Evolutionary conservation across 1,140 invertebrate genomes (phyloP), one percentile per base, ranked within the genome.

Genomic region (Adoxophyes honmai): DNA sequence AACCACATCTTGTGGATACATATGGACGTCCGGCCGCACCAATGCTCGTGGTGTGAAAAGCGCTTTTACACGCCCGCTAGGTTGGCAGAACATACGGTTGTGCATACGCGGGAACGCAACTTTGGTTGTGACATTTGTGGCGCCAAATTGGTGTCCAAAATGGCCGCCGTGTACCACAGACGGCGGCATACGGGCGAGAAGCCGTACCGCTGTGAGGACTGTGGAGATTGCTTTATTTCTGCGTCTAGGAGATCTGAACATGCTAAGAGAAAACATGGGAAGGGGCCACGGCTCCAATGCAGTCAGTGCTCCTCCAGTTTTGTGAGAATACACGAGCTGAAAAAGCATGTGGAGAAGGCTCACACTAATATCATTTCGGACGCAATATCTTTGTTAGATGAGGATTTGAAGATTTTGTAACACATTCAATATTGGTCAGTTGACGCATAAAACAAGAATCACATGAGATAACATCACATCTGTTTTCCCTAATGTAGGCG

Each of bases 171-270:
- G 1, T 83, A 89, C 55, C 88, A 90, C 55, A 79, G 80, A 57
- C 69, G 88, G 34, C 52, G 86, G 15, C 93, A 97, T 68, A 97
- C 95, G 0, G 96, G 94, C 0, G 94, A 95, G 63, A 93, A 93
- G 66, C 94, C 94, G 0, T 95, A 93, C 58, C 91, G 92, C 0
- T 96, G 95, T 71, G 90, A 92, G 55, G 91, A 93, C 35, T 94
- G 93, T 68, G 92, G 93, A 0, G 91, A 91, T 56, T 66, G 67
- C n/a, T 90, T 90, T 55, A 75, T 89, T n/a, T 89, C 88, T 0
- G 72, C 82, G 5, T 88, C 86, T 0, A 55, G 88, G 0, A 79
- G 86, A 18, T 74, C 72, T 0, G 86, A 86, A 15, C 88, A 90
- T 14, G 75, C 77, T 0, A 90, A 89, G 55, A 69, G 85, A 10